Evolutionary conservation across 2,888 invertebrate genomes (phyloP), one percentile per base, ranked within the genome.

Genomic region (Cetonia aurata): DNA sequence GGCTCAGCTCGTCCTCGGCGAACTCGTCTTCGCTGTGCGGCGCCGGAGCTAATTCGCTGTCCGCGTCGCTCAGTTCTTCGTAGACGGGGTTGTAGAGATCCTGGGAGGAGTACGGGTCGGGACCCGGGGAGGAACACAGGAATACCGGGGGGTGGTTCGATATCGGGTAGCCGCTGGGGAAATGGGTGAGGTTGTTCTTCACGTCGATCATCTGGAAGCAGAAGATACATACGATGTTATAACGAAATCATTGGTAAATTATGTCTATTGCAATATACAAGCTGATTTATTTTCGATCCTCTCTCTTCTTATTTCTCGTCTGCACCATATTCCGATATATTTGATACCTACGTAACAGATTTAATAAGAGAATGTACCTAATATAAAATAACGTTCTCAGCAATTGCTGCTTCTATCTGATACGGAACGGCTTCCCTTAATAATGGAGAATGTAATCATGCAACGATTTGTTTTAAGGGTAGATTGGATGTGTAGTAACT

Each of bases 21-120:
- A 94, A 94, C 80, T 94, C 94, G 79, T 94, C 94, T 80, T 94
- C 94, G 80, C 93, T 93, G 80, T 90, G 91, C 44, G 90, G 87
- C 10, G 90, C 91, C 1, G 87, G 87, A 31, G 81, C 82, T 46
- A 84, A 74, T 74, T 88, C 88, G 71, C 87, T 88, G 76, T 91
- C 89, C 66, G 88, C 89, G 79, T 91, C 90, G 74, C 90, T 90
- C 52, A 95, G 87, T 81, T 94, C 94, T 85, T 94, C 94, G 84
- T 94, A 94, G 25, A 94, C 91, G 65, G 94, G 94, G 78, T 94
- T 94, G 79, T 91, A 88, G 80, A 91, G 86, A 79, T 89, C 89
- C 80, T 89, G 88, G 67, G 88, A 88, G 76, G 86, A 85, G 83
- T 88, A 88, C 42, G 90, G 90, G 83, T 91, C 91, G 17, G 90